Evolutionary conservation across 2,113 vertebrate species (phyloP).

Genomic region (Corythoichthys haematopterus): DNA sequence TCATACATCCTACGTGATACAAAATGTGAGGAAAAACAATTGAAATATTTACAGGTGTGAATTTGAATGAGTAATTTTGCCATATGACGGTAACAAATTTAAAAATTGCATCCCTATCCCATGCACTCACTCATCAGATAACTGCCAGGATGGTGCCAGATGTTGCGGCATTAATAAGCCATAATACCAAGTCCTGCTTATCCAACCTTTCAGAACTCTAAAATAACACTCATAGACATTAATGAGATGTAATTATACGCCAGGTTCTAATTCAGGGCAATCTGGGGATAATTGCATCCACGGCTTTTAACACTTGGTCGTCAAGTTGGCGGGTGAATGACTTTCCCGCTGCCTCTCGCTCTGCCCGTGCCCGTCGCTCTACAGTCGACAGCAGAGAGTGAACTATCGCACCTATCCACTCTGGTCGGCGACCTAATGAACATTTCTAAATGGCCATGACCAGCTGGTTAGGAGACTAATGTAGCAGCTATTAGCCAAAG

Average conservation of each 20-base stretch:
- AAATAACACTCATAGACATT: constrained; percentile 72
- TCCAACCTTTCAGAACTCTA: constrained; percentile 65
- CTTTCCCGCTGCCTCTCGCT: constrained; percentile 28
- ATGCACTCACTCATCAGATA: constrained; percentile 27
- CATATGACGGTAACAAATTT: constrained; percentile 14
- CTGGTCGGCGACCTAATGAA: constrained; percentile 70
- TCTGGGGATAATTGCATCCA: constrained; percentile 64
- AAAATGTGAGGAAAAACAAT: no score
- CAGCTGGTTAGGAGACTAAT: constrained; percentile 76
- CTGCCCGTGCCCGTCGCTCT: constrained; percentile 19
- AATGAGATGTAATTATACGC: constrained; percentile 70
- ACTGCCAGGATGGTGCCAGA: constrained; percentile 61
- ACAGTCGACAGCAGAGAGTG: constrained; percentile 56
- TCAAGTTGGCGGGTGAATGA: constrained; percentile 52
- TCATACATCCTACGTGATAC: no score
- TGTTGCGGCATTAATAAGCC: constrained; percentile 67
- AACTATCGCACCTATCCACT: constrained; percentile 68
- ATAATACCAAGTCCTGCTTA: constrained; percentile 71
- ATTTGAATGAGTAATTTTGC: constrained; percentile 12
- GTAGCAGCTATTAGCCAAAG: constrained; percentile 73
- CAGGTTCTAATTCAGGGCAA: constrained; percentile 63
- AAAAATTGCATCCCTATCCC: constrained; percentile 16
- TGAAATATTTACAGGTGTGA: background rate
- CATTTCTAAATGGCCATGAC: constrained; percentile 76
- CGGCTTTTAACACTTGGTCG: constrained; percentile 63